Evolutionary conservation across 2,888 invertebrate species (phyloP), one percentile per base, ranked within the genome.

Genomic region (Cinara cedri): DNA sequence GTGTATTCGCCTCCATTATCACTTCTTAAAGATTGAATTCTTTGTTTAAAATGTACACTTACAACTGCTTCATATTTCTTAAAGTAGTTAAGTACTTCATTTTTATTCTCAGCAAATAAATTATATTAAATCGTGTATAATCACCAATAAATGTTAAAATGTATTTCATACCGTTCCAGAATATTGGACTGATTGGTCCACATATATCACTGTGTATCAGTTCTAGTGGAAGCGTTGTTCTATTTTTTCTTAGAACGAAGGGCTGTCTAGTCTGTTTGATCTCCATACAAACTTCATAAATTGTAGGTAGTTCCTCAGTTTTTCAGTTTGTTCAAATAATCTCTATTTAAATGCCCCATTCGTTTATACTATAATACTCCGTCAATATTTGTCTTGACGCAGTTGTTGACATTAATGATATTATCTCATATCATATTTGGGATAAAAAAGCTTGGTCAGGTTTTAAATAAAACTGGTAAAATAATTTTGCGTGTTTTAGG

Each of bases 111-210:
- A 85, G 24, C 81, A 84, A 83, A 75, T 84, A 84, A 49, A 84
- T 82, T 81, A 83, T 83, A 26, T 80, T 81, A 83, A 83, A 84
- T 65, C 83, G 81, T 19, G 82, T 84, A 74, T 78, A 82, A 82
- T 86, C 85, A 83, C 85, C 85, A 0, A 84, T 82, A 76, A 85
- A 85, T 0, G 84, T 82, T 1, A 85, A 75, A 82, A 84, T 84
- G 81, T 84, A 85, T 72, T 81, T 83, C 2, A 82, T 81, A 13
- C 83, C 84, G 21, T 26, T 83, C 11, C 46, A 62, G 8, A 68
- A 68, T 11, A 46, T 42, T 16, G 83, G 83, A 9, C 26, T 80
- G 10, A 84, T 81, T 34, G 82, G 83, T 42, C 83, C 83, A 80
- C 83, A 83, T 13, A 83, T 81, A 81, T 84, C 83, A 55, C n/a